phyloP scores from a whole-genome alignment of 1,140 invertebrate species.

The Asobara japonica region DNA sequence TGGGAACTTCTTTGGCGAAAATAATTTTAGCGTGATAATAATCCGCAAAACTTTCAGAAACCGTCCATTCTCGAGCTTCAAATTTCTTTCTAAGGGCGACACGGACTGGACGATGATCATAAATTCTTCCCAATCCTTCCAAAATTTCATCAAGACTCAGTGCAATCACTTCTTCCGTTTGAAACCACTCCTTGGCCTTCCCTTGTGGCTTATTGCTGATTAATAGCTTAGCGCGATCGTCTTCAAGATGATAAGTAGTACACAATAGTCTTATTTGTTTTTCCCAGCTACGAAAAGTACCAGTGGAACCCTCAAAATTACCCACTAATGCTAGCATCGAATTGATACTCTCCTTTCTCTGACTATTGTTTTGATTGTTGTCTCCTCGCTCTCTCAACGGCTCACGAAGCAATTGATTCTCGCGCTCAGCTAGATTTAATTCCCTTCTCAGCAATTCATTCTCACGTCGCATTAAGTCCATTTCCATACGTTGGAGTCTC shows the following conservation, averaged over 20 bases:
- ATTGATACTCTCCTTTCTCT: not conserved
- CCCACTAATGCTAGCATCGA: not conserved
- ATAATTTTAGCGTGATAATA: slow-evolving; percentile 35
- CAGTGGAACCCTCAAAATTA: not conserved
- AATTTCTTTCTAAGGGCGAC: slow-evolving; percentile 23
- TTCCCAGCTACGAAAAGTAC: not conserved
- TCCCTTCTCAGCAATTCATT: not conserved
- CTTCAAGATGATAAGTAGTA: slow-evolving; percentile 7
- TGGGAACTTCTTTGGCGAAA: slow-evolving; percentile 28
- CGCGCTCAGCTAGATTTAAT: not conserved
- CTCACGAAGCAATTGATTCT: not conserved
- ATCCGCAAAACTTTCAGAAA: slow-evolving; percentile 23
- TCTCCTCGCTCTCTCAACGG: not conserved
- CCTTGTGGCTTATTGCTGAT: slow-evolving; percentile 24
- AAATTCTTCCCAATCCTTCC: slow-evolving; percentile 23
- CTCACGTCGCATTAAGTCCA: not conserved
- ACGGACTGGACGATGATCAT: slow-evolving; percentile 25
- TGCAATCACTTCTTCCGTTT: slow-evolving; percentile 21
- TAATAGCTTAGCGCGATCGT: slow-evolving; percentile 27
- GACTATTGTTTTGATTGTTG: not conserved
- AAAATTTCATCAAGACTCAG: slow-evolving; percentile 22
- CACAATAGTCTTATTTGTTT: not conserved
- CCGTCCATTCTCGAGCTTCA: slow-evolving; percentile 28
- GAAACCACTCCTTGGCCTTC: slow-evolving; percentile 30
- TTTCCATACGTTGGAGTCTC: not conserved